Percentiles rank a stretch among this genome's conserved stretches.
These are phyloP conservation scores for Salarias fasciatus DNA, from an alignment of 2,797 vertebrate genomes.

Conservation along the genomic window DNA sequence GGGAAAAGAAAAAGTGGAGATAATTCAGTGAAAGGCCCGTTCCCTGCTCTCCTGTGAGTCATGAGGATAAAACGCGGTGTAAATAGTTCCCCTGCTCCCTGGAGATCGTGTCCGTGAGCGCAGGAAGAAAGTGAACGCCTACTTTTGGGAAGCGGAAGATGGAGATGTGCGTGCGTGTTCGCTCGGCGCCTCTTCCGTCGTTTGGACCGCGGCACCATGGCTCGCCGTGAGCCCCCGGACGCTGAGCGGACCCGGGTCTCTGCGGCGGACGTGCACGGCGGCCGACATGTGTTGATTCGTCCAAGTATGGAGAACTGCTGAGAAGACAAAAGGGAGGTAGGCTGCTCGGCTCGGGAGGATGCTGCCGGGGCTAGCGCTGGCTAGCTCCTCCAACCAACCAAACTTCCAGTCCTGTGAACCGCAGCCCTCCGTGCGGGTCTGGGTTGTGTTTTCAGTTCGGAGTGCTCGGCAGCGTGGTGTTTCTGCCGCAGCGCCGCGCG, in stretches of 20 bases:
- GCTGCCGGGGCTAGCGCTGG: conserved; percentile 14
- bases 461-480: no score
- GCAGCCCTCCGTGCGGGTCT: no score
- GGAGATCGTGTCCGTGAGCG: no score
- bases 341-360: background rate
- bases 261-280: conserved; percentile 1
- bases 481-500: no score
- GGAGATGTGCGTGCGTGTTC: conserved; percentile 21
- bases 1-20: no score
- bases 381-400: no score
- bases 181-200: conserved; percentile 29
- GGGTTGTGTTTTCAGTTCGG: no score
- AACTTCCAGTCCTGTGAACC: no score
- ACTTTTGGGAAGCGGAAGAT: conserved; percentile 62
- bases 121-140: conserved; percentile 42
- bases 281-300: conserved; percentile 27
- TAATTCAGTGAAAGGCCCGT: no score
- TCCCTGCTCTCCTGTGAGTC: no score
- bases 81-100: no score
- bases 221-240: background rate
- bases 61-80: no score
- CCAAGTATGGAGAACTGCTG: conserved; percentile 17
- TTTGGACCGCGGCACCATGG: conserved; percentile 39
- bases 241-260: conserved; percentile 3
- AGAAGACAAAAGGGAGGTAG: conserved; percentile 35